These are phyloP conservation scores for Xestoiulus laeticollis DNA, from an alignment of 2,888 invertebrate genomes.

Conservation along the genomic window DNA sequence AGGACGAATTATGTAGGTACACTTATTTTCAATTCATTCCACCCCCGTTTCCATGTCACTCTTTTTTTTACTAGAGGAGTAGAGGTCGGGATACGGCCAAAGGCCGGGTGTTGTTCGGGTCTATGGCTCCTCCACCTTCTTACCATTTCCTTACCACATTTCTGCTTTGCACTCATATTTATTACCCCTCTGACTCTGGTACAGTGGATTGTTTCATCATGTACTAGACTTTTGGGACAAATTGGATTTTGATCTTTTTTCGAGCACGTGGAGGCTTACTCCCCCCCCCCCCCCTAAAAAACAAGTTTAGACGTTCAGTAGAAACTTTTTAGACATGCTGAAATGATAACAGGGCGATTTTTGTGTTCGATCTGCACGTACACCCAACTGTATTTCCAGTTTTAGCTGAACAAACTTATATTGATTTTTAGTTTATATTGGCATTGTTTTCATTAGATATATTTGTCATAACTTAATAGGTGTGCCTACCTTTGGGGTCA, in stretches of 20 bases:
- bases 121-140: not conserved
- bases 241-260: not conserved
- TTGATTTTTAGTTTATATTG: no score
- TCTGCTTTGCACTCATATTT: not conserved
- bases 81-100: not conserved
- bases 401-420: no score
- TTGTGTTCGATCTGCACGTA: not conserved
- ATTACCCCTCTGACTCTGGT: not conserved
- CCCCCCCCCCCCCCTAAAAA: not conserved
- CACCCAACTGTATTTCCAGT: not conserved
- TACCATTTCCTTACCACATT: not conserved
- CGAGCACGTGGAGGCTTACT: not conserved
- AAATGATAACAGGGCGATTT: no score
- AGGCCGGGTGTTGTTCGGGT: not conserved
- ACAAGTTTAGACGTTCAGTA: no score
- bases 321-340: no score
- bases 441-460: no score
- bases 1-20: not conserved
- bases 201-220: no score
- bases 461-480: no score
- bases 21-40: not conserved
- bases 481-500: no score
- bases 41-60: not conserved
- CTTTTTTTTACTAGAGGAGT: not conserved
- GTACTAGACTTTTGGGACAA: not conserved